These are phyloP conservation scores for Saccostrea echinata DNA, from an alignment of 1,140 invertebrate species.

Conservation along the genomic window DNA sequence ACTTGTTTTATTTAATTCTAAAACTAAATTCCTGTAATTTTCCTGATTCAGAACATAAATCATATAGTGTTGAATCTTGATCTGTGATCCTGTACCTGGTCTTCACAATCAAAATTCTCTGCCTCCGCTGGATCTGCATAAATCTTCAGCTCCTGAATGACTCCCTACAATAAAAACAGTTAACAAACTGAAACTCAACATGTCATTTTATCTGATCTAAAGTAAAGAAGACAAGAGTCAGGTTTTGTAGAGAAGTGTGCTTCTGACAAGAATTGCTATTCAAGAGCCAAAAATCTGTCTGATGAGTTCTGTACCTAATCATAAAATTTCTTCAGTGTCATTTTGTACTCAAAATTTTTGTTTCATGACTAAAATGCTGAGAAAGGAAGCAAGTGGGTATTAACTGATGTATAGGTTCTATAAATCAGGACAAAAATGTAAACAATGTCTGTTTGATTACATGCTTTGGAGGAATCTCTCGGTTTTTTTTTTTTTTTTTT, in stretches of 20 bases:
- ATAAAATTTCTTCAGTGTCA: neutral
- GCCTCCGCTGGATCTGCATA: constrained; percentile 57
- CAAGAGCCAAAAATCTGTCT: neutral
- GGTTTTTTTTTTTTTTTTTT: too few species aligned
- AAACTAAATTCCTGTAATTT: too few species aligned
- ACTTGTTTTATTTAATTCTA: too few species aligned
- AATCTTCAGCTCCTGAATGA: constrained; percentile 63
- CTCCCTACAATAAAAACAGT: constrained; percentile 57
- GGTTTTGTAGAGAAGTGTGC: neutral
- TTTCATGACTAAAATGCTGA: neutral
- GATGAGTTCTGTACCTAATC: neutral
- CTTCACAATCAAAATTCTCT: constrained; percentile 58
- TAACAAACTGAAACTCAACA: constrained; percentile 40
- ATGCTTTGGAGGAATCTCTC: too few species aligned
- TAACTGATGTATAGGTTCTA: neutral
- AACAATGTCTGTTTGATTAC: neutral
- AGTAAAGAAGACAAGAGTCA: neutral
- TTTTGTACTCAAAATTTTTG: neutral
- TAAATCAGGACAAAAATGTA: neutral
- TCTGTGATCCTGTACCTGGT: constrained; percentile 2
- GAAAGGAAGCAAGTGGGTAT: neutral
- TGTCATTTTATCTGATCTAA: neutral
- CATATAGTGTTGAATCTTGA: too few species aligned
- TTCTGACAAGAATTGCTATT: neutral
- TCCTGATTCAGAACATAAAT: too few species aligned